Base-by-base conservation (phyloP, 2,888 invertebrate genomes). In the Apamea monoglypha region DNA sequence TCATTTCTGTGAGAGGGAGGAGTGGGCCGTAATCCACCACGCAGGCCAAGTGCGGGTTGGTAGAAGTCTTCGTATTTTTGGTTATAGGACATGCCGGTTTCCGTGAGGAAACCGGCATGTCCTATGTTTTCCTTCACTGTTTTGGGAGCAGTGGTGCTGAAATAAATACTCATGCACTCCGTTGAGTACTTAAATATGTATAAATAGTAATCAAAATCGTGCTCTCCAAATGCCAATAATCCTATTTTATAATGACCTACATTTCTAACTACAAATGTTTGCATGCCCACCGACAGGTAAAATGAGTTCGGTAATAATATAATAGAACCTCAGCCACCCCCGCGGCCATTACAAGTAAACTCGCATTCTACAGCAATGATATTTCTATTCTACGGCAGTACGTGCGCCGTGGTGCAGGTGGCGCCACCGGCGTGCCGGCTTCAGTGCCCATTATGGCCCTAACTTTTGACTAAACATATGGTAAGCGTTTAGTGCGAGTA, bases 321-420 rank as follows among this genome's bases (percentile, higher is more conserved):
- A 81, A 29, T 21, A 53, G 32, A 76, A 82, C 56, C 32, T 14
- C 25, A 21, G 63, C 18, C 73, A 73, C n/a, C 32, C 36, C 32
- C 8, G 29, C 36, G 5, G 53, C 67, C 14, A 75, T 78, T 75
- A 84, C 6, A 77, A 56, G 47, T 29, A 59, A 59, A 74, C 16
- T 73, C 66, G 14, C 50, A 71, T 72, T 76, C 53, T 61, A 29
- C n/a, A 81, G 18, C 29, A 85, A 75, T 67, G 53, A 85, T 74
- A 82, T 85, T 85, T 85, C 79, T 85, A 74, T 80, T 83, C 40
- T 66, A 76, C 59, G 56, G 8, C 32, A 36, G 70, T 40, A 82
- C 75, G 79, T 75, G 72, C 14, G 67, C 50, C 21, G 36, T 7
- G 64, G 3, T 25, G 68, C 80, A 86, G 83, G 64, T 85, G 86